phyloP scores from a whole-genome alignment of 2,888 invertebrate species.

The Lasioglossum malachurum region DNA sequence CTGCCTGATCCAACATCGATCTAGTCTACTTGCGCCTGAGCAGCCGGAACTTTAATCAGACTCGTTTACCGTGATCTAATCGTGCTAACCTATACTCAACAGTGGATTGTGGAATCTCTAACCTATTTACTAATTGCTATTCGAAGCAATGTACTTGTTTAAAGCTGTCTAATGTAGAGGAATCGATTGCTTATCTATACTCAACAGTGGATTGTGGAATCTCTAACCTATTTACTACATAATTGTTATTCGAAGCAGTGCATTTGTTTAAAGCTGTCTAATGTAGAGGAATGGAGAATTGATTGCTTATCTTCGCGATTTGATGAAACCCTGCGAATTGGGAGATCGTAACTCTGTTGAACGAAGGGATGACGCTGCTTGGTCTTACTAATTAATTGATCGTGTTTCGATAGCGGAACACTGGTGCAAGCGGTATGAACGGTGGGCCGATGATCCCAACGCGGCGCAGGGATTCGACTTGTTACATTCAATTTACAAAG shows the following conservation, averaged over 20 bases:
- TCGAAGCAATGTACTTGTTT: not conserved
- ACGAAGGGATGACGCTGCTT: not conserved
- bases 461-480: not conserved
- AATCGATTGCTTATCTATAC: not conserved
- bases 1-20: not conserved
- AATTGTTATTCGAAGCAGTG: not conserved
- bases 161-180: not conserved
- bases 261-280: not conserved
- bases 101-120: too few species aligned
- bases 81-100: too few species aligned
- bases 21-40: not conserved
- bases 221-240: not conserved
- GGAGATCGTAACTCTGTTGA: not conserved
- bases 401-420: not conserved
- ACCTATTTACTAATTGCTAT: not conserved
- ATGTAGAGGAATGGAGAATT: too few species aligned
- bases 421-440: not conserved
- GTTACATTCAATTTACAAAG: constrained; percentile 26
- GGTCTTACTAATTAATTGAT: not conserved
- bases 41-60: too few species aligned
- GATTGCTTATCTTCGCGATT: not conserved
- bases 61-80: too few species aligned
- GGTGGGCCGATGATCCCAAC: not conserved
- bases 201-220: too few species aligned
- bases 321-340: not conserved